A percentile compares a stretch with the other conserved stretches of the same genome.
Evolutionary conservation across 2,888 invertebrate genomes (phyloP).

Genomic region (Drosophila paranaensis): DNA sequence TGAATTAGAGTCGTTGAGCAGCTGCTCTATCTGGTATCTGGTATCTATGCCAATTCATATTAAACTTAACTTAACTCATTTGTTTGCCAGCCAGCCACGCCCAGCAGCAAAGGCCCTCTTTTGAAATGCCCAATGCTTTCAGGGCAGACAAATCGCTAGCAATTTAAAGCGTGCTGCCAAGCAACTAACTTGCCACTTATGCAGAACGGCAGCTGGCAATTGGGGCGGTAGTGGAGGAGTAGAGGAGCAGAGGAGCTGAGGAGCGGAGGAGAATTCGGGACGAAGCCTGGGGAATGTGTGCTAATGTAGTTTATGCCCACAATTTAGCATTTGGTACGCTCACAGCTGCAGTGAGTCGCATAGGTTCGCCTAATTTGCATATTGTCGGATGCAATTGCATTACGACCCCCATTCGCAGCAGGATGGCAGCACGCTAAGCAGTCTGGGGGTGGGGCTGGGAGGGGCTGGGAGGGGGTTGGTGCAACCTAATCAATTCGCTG

Average conservation of each 20-base stretch:
- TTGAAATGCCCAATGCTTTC: constrained; percentile 39
- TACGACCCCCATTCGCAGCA: constrained; percentile 19
- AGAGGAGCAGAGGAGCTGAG: fast-evolving
- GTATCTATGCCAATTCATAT: constrained; percentile 33
- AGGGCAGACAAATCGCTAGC: constrained; percentile 54
- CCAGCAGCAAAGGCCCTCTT: neutral
- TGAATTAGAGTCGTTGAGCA: constrained; percentile 16
- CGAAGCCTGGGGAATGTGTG: constrained; percentile 36
- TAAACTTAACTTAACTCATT: constrained; percentile 58
- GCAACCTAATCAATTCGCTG: constrained; percentile 64
- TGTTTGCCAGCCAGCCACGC: constrained; percentile 33
- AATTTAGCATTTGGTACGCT: constrained; percentile 66
- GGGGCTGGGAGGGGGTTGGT: neutral
- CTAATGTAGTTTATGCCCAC: constrained; percentile 74
- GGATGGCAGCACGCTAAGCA: neutral
- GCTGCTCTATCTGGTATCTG: constrained; percentile 2
- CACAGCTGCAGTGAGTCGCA: constrained; percentile 63
- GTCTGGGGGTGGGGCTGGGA: neutral
- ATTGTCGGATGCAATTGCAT: constrained; percentile 68
- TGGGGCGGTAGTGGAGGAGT: neutral
- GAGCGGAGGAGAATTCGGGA: neutral
- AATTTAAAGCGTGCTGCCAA: constrained; percentile 63
- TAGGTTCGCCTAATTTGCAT: constrained; percentile 71
- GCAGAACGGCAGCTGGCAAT: constrained; percentile 17
- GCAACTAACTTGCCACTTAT: constrained; percentile 61